Percentiles rank a stretch among this genome's conserved stretches.
phyloP scores from a whole-genome alignment of 1,140 invertebrate genomes.

The Oscheius sp. region DNA sequence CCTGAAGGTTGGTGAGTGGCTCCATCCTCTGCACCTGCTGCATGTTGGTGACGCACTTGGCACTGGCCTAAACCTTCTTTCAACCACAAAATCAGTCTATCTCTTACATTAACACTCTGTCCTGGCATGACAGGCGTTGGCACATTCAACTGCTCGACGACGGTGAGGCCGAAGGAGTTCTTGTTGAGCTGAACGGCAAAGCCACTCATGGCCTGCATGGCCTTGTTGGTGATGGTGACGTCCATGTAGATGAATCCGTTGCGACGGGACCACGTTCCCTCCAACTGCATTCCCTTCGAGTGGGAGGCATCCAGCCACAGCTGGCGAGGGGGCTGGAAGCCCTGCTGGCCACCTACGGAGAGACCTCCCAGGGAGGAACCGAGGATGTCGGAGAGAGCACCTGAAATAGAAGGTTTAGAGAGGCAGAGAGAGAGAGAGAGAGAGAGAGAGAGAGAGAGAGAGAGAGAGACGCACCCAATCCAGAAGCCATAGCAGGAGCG shows the following conservation, averaged over 20 bases:
- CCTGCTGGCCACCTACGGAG: conserved; percentile 1
- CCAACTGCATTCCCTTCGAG: conserved; percentile 84
- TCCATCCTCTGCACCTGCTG: conserved; percentile 91
- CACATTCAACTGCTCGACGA: conserved; percentile 77
- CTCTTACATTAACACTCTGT: conserved; percentile 62
- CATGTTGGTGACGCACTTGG: not conserved
- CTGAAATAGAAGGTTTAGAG: too few species aligned
- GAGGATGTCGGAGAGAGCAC: conserved; percentile 66
- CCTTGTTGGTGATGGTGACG: conserved; percentile 92
- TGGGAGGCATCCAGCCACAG: conserved; percentile 54
- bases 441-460: too few species aligned
- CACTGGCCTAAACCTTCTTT: not conserved
- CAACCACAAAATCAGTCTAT: too few species aligned
- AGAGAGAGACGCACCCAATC: conserved; percentile 66
- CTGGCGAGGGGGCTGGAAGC: conserved; percentile 18
- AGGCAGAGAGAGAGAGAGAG: too few species aligned
- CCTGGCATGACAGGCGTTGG: conserved; percentile 76
- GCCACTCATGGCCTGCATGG: conserved; percentile 91
- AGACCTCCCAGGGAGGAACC: conserved; percentile 72
- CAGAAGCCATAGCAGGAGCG: conserved; percentile 53
- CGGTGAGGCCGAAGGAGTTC: conserved; percentile 86
- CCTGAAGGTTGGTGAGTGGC: conserved; percentile 89
- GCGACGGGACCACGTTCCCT: conserved; percentile 86
- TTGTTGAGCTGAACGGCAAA: conserved; percentile 99
- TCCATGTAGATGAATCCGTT: conserved; percentile 88